Base-by-base conservation (phyloP, 2,797 vertebrate species). In the Sebastes aleutianus region DNA sequence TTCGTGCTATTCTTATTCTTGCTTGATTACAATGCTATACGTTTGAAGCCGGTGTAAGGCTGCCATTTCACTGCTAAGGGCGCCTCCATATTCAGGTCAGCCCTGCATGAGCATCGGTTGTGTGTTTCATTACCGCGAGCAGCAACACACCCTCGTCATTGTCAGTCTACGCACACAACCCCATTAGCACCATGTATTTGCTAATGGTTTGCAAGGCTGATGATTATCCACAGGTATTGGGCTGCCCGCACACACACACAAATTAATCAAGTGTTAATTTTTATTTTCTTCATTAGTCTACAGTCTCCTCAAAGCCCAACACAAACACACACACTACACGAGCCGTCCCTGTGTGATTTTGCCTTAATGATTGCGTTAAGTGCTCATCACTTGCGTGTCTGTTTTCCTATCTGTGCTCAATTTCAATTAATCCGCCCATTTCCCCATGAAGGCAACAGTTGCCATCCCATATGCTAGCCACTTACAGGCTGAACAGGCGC, bases 371-470 rank as follows among this genome's bases (percentile, higher is more conserved):
- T 84, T 70, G 68, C 79, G 85, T 87, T 91, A 87, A 87, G 79
- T 70, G 82, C 84, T 90, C 83, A 80, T 88, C 81, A 72, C 84
- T 89, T 62, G 70, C 7, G 11, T 85, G 85, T 89, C 85, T 91
- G 86, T 86, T 84, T 79, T 89, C 54, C 61, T 90, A 64, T 88
- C 84, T 87, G 83, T 71, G 70, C 82, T 89, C 86, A 79, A 76
- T 93, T 92, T 92, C 82, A 91, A 93, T 92, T 83, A 88, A 93
- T 93, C 83, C 20, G 3, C 83, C 83, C 84, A 84, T 89, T 94
- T 93, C 87, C 80, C 85, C 84, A 76, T 74, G 88, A 90, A 92
- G 70, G 82, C 87, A 92, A 87, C 92, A 93, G 94, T 93, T 95
- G 89, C 87, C 82, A 59, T 72, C 77, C 90, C 90, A 91, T 92